Evolutionary conservation across 2,113 vertebrate species (phyloP).

Genomic region (Dicrurus megarhynchus): DNA sequence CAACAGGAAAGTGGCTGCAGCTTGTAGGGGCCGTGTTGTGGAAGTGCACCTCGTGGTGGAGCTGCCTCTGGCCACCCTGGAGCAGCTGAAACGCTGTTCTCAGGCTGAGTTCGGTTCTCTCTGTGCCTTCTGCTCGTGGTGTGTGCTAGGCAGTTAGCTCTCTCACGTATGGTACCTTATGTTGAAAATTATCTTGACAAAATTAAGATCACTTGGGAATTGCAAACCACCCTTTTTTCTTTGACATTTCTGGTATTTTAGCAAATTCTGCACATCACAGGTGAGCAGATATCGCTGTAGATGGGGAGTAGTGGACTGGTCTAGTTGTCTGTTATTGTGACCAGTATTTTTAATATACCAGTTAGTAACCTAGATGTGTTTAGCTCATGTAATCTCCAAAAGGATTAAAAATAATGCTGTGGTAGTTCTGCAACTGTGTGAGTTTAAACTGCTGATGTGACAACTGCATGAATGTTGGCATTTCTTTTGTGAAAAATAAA

Average conservation of each 20-base stretch:
- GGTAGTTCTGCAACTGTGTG: neutral
- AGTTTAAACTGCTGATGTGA: neutral
- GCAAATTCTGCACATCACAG: neutral
- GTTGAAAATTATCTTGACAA: neutral
- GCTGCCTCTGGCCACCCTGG: neutral
- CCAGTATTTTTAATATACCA: neutral
- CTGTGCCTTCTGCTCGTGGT: neutral
- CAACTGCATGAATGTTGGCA: neutral
- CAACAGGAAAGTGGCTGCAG: neutral
- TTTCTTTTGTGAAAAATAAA: neutral
- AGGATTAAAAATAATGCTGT: neutral
- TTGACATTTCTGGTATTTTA: neutral
- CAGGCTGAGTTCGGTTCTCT: neutral
- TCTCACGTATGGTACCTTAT: neutral
- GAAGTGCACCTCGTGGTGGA: neutral
- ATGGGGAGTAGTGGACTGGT: neutral
- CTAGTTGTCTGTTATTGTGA: neutral
- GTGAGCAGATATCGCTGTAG: neutral
- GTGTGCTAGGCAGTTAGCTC: neutral
- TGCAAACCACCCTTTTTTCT: neutral
- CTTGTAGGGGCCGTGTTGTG: rapidly evolving
- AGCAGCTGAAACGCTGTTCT: neutral
- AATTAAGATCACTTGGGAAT: neutral
- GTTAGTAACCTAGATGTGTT: neutral
- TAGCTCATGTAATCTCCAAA: neutral